A percentile compares a stretch with the other conserved stretches of the same genome.
Conservation (phyloP, 2,113 vertebrate species). For the Deroptyus accipitrinus region DNA sequence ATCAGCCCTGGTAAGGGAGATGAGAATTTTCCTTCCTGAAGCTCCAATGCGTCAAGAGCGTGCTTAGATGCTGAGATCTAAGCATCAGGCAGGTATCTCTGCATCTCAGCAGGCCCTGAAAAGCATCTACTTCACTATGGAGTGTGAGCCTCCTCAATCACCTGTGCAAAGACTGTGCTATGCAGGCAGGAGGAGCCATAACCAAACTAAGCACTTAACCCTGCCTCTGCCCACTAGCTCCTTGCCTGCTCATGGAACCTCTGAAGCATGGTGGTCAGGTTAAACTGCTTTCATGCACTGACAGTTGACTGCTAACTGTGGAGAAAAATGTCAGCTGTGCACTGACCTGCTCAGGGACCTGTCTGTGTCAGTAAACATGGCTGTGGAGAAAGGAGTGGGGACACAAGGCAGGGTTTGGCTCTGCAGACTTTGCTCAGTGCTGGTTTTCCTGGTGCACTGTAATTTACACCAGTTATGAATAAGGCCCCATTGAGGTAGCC, state of each 20-base stretch:
- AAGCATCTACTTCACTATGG: background rate
- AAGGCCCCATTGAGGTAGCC: background rate
- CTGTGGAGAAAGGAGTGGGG: background rate
- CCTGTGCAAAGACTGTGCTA: background rate
- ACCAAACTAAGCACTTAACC: background rate
- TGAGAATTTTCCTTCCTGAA: background rate
- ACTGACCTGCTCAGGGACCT: background rate
- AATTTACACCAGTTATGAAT: background rate
- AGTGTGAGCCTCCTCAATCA: background rate
- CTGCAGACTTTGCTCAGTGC: background rate
- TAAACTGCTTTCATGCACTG: background rate
- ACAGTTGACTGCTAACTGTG: background rate
- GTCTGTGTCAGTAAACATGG: background rate
- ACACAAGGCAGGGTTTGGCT: background rate
- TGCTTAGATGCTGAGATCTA: background rate
- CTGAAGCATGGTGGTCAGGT: background rate
- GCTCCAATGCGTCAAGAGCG: background rate
- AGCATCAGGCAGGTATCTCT: too few species aligned
- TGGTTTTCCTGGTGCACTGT: background rate
- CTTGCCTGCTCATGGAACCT: background rate
- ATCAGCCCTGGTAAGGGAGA: background rate
- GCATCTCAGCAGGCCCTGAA: background rate
- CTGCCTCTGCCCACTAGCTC: background rate
- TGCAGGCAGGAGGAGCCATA: background rate
- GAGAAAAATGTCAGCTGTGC: background rate